These are phyloP conservation scores for Furcula furcula DNA, from an alignment of 2,888 invertebrate genomes.

Conservation along the genomic window DNA sequence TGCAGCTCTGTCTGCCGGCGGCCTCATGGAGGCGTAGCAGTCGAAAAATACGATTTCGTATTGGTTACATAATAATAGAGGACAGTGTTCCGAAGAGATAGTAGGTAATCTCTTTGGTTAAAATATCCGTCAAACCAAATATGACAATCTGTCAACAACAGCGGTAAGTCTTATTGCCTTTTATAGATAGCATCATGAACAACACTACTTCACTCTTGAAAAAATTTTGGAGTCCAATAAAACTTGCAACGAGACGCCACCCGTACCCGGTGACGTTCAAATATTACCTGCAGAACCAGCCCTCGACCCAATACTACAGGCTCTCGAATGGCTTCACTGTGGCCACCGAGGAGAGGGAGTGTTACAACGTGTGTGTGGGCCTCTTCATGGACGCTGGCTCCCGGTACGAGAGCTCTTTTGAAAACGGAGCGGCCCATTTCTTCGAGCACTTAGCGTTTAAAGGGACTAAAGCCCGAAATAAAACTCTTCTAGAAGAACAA, in stretches of 20 bases:
- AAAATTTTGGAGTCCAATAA: constrained; percentile 36
- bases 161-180: too few relatives aligned
- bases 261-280: constrained; percentile 79
- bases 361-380: constrained; percentile 72
- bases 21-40: too few relatives aligned
- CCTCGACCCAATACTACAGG: constrained; percentile 89
- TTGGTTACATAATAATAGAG: too few relatives aligned
- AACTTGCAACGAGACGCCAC: constrained; percentile 77
- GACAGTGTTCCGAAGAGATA: too few relatives aligned
- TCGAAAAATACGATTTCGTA: too few relatives aligned
- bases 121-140: too few relatives aligned
- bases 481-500: constrained; percentile 92
- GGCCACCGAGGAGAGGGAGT: constrained; percentile 95
- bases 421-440: constrained; percentile 65
- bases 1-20: too few relatives aligned
- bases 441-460: constrained; percentile 68
- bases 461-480: constrained; percentile 88
- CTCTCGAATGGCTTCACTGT: constrained; percentile 92
- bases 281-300: constrained; percentile 83
- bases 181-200: constrained; percentile 30
- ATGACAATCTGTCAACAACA: too few relatives aligned
- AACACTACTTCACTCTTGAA: constrained; percentile 23
- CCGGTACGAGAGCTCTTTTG: constrained; percentile 47
- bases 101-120: too few relatives aligned
- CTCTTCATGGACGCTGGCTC: constrained; percentile 60